Evolutionary conservation across 1,140 invertebrate genomes (phyloP).

Genomic region (Aphelinus atriplicis): DNA sequence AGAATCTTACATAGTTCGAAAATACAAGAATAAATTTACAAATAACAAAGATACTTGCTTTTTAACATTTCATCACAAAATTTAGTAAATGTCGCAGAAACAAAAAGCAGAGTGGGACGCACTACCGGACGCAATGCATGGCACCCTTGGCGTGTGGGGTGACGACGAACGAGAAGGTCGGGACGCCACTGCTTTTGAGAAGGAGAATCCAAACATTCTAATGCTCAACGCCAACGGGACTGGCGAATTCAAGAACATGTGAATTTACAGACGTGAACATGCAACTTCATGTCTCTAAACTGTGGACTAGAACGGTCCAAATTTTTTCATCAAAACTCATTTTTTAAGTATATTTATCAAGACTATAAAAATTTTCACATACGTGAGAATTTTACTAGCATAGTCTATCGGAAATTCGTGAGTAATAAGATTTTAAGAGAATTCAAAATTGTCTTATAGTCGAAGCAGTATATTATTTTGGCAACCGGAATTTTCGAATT

Average conservation of each 20-base stretch:
- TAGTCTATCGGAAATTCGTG: no score
- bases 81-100: slow-evolving; percentile 68
- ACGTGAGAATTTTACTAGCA: not conserved
- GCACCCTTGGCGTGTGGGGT: slow-evolving; percentile 75
- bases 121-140: slow-evolving; percentile 77
- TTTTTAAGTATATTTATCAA: no score
- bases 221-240: slow-evolving; percentile 75
- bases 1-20: no score
- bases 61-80: slow-evolving; percentile 44
- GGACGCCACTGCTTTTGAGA: slow-evolving; percentile 79
- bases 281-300: no score
- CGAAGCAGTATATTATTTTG: no score
- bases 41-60: no score
- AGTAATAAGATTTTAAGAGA: no score
- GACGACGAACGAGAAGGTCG: slow-evolving; percentile 72
- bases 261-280: slow-evolving; percentile 47
- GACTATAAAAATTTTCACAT: not conserved
- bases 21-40: no score
- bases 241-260: slow-evolving; percentile 82
- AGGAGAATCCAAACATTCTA: slow-evolving; percentile 81
- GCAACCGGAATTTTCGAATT: no score
- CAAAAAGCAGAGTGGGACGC: slow-evolving; percentile 73
- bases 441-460: no score
- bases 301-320: no score
- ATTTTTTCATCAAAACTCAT: no score